Conservation (phyloP, 2,888 invertebrate species). For the Cephalotes varians region DNA sequence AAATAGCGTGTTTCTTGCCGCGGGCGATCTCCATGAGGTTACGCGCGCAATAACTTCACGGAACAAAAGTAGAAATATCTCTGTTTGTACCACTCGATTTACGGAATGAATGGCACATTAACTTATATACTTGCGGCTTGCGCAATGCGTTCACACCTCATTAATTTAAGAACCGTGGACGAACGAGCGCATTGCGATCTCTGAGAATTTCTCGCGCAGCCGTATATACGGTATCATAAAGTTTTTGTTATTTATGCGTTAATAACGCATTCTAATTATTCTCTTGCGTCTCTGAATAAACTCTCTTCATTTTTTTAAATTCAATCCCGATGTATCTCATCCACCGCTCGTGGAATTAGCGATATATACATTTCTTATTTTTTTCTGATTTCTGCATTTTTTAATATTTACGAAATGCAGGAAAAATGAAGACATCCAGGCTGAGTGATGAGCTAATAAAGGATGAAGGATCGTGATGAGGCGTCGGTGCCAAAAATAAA, state of each 20-base stretch:
- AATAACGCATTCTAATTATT: slow-evolving; percentile 37
- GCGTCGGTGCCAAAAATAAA: slow-evolving; percentile 30
- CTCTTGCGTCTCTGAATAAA: neutral
- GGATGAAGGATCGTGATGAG: neutral
- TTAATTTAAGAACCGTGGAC: slow-evolving; percentile 37
- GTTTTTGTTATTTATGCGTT: slow-evolving; percentile 23
- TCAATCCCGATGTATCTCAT: neutral
- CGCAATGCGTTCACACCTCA: slow-evolving; percentile 40
- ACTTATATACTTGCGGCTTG: slow-evolving; percentile 1
- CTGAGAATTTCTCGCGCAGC: neutral
- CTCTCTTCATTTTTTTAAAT: neutral
- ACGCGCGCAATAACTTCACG: neutral
- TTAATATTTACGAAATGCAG: neutral
- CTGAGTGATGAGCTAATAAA: slow-evolving; percentile 18
- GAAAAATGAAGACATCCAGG: slow-evolving; percentile 30
- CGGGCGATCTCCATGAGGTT: neutral
- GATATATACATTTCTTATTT: neutral
- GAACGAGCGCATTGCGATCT: slow-evolving; percentile 8
- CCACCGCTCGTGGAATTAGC: neutral
- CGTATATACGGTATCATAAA: neutral
- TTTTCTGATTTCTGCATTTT: neutral
- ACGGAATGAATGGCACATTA: slow-evolving; percentile 28
- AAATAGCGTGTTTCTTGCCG: slow-evolving; percentile 31
- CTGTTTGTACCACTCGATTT: slow-evolving; percentile 1
- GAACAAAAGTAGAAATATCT: slow-evolving; percentile 42